Evolutionary conservation across 2,113 vertebrate genomes (phyloP).

Genomic region (Sprattus sprattus): DNA sequence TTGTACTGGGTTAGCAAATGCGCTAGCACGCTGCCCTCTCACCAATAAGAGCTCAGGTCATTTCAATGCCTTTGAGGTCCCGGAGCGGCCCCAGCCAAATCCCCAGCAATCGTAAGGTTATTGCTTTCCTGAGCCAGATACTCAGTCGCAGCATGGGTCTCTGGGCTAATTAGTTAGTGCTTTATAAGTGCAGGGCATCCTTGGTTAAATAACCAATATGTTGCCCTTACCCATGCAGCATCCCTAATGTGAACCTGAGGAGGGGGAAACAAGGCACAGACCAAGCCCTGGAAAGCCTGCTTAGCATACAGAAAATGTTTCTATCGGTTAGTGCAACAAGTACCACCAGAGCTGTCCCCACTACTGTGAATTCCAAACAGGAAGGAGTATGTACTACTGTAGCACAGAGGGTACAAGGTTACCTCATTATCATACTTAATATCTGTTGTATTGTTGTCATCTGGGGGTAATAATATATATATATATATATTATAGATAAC

Average conservation of each 20-base stretch:
- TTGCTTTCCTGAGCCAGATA: conserved; percentile 28
- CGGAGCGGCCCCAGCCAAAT: conserved; percentile 23
- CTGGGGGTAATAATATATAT: too few relatives aligned
- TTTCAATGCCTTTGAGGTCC: conserved; percentile 24
- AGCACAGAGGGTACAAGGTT: too few relatives aligned
- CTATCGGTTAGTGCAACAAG: too few relatives aligned
- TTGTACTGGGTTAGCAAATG: background rate
- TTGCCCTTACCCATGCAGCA: conserved; percentile 27
- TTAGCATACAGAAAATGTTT: too few relatives aligned
- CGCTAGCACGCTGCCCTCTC: background rate
- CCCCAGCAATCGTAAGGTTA: conserved; percentile 17
- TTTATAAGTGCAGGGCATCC: conserved; percentile 33
- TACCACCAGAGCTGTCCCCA: too few relatives aligned
- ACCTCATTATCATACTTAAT: too few relatives aligned
- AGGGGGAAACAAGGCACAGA: too few relatives aligned
- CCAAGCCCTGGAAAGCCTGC: too few relatives aligned
- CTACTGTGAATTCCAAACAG: too few relatives aligned
- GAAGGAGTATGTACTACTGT: too few relatives aligned
- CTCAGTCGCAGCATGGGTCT: conserved; percentile 29
- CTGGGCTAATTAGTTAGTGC: conserved; percentile 36
- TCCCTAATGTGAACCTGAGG: conserved; percentile 22
- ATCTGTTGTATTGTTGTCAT: too few relatives aligned
- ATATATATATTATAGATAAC: too few relatives aligned
- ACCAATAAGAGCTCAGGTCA: background rate
- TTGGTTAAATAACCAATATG: conserved; percentile 43